Evolutionary conservation across 2,797 vertebrate species (phyloP), one percentile per base, ranked within the genome.

Genomic region (Onychomys torridus): DNA sequence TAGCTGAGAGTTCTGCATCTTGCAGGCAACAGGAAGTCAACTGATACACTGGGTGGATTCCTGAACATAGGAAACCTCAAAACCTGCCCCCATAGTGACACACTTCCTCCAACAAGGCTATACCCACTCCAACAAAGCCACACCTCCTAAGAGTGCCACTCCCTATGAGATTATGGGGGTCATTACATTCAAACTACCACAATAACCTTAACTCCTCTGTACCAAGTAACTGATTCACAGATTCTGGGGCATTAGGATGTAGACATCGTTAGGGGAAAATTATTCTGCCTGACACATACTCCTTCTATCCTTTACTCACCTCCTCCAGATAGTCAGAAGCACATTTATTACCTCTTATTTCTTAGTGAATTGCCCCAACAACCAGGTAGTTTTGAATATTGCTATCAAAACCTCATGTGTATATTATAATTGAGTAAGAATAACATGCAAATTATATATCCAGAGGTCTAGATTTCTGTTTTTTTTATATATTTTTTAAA

Each of bases 401-500:
- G 11, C 84, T 67, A 87, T 23, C 67, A 86, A 95, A 77, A 63
- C 14, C 34, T 84, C 34, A 76, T 87, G 27, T 79, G 29, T 63
- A 37, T 77, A 43, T 78, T 91, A 89, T 73, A 91, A 34, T 57
- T 65, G 85, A 91, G n/a, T 40, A 83, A 83, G 81, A 43, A 71
- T 29, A 89, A 21, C 57, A 16, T 46, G n/a, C 55, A 67, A 92
- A 63, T 92, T 82, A 86, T n/a, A 71, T 65, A 87, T 57, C n/a
- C 49, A 84, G 84, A 89, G 25, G 6, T 92, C 43, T 93, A 34
- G 43, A 89, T 92, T 96, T 95, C 57, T 77, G 77, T 37, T 92
- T 85, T 82, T 82, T n/a, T n/a, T n/a, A n/a, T n/a, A n/a, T n/a
- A n/a, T n/a, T n/a, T n/a, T n/a, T n/a, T n/a, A n/a, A n/a, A n/a